A percentile compares a stretch with the other conserved stretches of the same genome.
phyloP scores from a whole-genome alignment of 2,113 vertebrate species.

The Pelusios castaneus region DNA sequence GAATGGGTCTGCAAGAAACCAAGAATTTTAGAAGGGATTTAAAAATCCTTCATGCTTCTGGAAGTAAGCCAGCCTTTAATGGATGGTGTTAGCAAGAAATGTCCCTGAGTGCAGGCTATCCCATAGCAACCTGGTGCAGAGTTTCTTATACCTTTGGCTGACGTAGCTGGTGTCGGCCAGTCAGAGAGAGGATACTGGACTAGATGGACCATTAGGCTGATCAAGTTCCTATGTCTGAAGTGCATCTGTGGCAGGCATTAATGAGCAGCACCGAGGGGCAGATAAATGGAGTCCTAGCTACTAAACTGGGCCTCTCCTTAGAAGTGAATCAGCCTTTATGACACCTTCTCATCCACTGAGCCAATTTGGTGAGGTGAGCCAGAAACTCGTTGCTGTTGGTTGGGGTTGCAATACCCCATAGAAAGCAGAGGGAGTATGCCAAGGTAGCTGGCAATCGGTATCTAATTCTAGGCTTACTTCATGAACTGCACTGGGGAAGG shows the following conservation, averaged over 20 bases:
- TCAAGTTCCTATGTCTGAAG: neutral
- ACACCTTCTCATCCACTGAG: neutral
- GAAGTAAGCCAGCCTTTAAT: neutral
- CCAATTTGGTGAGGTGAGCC: neutral
- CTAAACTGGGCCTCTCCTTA: neutral
- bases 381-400: neutral
- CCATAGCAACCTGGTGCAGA: neutral
- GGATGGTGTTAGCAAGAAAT: neutral
- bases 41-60: neutral
- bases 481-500: neutral
- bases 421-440: neutral
- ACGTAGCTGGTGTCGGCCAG: neutral
- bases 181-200: neutral
- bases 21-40: neutral
- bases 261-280: neutral
- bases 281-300: neutral
- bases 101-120: neutral
- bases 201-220: neutral
- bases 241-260: neutral
- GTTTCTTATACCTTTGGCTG: neutral
- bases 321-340: neutral
- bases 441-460: neutral
- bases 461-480: neutral
- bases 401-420: neutral
- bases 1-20: neutral